Conservation (phyloP, 2,113 vertebrate genomes). For the Platysteira castanea region DNA sequence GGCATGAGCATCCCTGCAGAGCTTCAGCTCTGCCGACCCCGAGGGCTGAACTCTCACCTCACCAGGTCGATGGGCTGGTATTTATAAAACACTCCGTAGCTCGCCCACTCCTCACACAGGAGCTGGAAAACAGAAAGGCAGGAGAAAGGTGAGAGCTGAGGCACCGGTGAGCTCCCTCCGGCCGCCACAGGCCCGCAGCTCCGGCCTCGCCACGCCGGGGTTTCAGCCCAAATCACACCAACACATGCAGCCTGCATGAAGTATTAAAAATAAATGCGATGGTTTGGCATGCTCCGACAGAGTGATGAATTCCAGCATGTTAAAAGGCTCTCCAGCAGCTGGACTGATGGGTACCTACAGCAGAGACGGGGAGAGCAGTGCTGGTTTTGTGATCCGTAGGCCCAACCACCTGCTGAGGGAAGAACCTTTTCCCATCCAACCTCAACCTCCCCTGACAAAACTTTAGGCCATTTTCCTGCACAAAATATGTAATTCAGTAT, state of each 20-base stretch:
- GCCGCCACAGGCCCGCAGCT: not conserved
- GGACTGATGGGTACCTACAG: not conserved
- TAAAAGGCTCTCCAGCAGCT: not conserved
- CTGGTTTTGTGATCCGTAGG: not conserved
- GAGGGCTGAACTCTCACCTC: slow-evolving; percentile 75
- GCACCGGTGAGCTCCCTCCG: accelerated
- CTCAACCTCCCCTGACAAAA: not conserved
- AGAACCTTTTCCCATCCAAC: not conserved
- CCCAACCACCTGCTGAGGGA: not conserved
- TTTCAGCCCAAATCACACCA: not conserved
- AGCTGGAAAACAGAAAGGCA: slow-evolving; percentile 72
- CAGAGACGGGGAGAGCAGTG: not conserved
- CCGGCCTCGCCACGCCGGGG: not conserved
- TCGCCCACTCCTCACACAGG: slow-evolving; percentile 93
- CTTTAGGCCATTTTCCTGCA: not conserved
- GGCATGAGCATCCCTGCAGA: accelerated
- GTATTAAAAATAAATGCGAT: not conserved
- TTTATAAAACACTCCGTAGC: slow-evolving; percentile 94
- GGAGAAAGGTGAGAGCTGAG: not conserved
- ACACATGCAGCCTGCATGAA: not conserved
- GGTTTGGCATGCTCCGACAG: not conserved
- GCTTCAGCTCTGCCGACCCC: accelerated
- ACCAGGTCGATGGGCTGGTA: slow-evolving; percentile 94
- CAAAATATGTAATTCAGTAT: not conserved
- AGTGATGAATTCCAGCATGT: not conserved